Base-by-base conservation (phyloP, 2,797 vertebrate genomes). In the Salmo trutta region DNA sequence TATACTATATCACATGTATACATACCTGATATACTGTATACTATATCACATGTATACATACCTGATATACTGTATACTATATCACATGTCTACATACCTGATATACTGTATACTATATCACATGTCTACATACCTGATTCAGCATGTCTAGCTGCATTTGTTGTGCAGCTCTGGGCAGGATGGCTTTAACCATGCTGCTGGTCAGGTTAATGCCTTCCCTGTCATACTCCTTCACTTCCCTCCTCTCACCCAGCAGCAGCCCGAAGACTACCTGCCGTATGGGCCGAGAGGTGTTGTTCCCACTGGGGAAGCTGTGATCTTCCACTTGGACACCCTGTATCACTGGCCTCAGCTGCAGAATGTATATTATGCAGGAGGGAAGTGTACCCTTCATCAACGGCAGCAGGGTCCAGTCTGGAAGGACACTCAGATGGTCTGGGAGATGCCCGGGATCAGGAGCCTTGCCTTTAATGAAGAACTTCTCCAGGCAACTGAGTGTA, bases 261-360 rank as follows among this genome's bases (percentile, higher is more conserved):
- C 41, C 41, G 41, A 10, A 41, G 41, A 41, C 86, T 53, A 91
- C 77, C 7, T 88, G 92, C 1, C 95, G 93, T 76, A 96, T 91
- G 75, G 90, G 89, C 79, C 89, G 75, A 21, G 95, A 85, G 0
- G 84, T 3, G n/a, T 75, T 64, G 0, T 94, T 93, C n/a, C 93
- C 91, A 4, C 91, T 94, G 3, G 88, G 81, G 4, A 73, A 87
- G 65, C 81, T 82, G 75, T 91, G 90, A 77, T 95, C 88, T 84
- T 96, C 95, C 77, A 96, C 95, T 67, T 95, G 94, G 1, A 86
- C 74, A 0, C 77, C 91, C 0, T 96, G 89, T 72, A 91, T 85
- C 27, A 87, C 87, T 51, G 92, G 91, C 36, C 83, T 89, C 2
- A 93, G 84, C 0, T 93, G 53, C 76, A 95, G 73, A 15, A 84